Evolutionary conservation across 2,113 vertebrate genomes (phyloP).

Genomic region (Myanophis thanlyinensis): DNA sequence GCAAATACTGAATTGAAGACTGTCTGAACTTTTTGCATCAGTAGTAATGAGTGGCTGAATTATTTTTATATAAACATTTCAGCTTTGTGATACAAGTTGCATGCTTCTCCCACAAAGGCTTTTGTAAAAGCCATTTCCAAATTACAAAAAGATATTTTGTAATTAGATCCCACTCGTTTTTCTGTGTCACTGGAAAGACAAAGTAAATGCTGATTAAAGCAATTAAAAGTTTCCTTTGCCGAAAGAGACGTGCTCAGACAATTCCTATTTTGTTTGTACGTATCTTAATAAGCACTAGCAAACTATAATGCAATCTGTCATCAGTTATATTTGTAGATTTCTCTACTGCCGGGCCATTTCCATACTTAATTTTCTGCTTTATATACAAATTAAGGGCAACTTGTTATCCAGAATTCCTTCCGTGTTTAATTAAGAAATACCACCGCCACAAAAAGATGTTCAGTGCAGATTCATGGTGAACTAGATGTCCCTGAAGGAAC

Average conservation of each 20-base stretch:
- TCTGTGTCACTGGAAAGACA: conserved; percentile 88
- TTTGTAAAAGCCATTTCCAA: conserved; percentile 70
- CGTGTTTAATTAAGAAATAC: conserved; percentile 76
- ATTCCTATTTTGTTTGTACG: conserved; percentile 83
- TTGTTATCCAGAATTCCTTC: conserved; percentile 80
- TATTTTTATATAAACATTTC: background rate
- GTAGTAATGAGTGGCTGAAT: conserved; percentile 1
- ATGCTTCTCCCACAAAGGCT: conserved; percentile 51
- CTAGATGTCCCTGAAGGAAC: background rate
- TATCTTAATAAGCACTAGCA: conserved; percentile 94
- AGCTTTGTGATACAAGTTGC: conserved; percentile 47
- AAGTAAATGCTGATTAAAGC: conserved; percentile 94
- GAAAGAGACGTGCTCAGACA: conserved; percentile 80
- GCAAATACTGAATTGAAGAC: conserved; percentile 9
- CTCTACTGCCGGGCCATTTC: conserved; percentile 57
- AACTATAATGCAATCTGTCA: conserved; percentile 98
- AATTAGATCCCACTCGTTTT: conserved; percentile 85
- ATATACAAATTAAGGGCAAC: conserved; percentile 88
- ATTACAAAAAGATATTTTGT: conserved; percentile 80
- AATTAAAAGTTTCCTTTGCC: conserved; percentile 96
- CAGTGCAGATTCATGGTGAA: background rate
- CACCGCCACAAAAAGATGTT: conserved; percentile 62
- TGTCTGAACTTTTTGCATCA: conserved; percentile 1
- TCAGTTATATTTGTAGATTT: conserved; percentile 70
- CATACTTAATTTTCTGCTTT: conserved; percentile 77